Percentiles rank a stretch among this genome's conserved stretches.
Evolutionary conservation across 2,888 invertebrate genomes (phyloP).

Genomic region (Ectemnius continuus): DNA sequence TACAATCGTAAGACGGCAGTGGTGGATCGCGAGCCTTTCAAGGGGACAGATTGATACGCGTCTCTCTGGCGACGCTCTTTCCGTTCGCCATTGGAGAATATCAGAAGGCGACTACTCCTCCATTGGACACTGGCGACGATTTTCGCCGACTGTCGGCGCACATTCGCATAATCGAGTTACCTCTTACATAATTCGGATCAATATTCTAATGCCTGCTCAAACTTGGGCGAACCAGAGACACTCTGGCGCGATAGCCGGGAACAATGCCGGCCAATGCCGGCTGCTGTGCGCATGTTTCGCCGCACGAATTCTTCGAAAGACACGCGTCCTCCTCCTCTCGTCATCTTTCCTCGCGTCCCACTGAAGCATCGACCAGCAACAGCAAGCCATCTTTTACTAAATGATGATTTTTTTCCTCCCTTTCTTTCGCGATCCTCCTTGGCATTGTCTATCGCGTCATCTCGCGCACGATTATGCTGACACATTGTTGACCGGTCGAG

Average conservation of each 20-base stretch:
- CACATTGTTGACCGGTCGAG: too few species aligned
- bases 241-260: background rate
- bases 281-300: background rate
- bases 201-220: conserved; percentile 1
- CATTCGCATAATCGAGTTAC: conserved; percentile 1
- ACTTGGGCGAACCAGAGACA: background rate
- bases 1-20: too few species aligned
- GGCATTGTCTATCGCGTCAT: background rate
- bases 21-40: too few species aligned
- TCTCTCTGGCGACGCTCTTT: too few species aligned
- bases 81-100: too few species aligned
- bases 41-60: too few species aligned
- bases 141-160: background rate
- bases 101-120: background rate
- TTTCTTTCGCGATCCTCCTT: too few species aligned
- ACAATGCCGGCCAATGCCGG: background rate
- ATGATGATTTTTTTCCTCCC: conserved; percentile 11
- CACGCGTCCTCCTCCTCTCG: background rate
- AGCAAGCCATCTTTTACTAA: too few species aligned
- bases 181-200: conserved; percentile 6
- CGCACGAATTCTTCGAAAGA: conserved; percentile 2
- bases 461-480: background rate
- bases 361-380: too few species aligned
- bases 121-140: background rate
- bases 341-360: too few species aligned